Evolutionary conservation across 2,797 vertebrate species (phyloP), one percentile per base, ranked within the genome.

Genomic region (Trematomus bernacchii): DNA sequence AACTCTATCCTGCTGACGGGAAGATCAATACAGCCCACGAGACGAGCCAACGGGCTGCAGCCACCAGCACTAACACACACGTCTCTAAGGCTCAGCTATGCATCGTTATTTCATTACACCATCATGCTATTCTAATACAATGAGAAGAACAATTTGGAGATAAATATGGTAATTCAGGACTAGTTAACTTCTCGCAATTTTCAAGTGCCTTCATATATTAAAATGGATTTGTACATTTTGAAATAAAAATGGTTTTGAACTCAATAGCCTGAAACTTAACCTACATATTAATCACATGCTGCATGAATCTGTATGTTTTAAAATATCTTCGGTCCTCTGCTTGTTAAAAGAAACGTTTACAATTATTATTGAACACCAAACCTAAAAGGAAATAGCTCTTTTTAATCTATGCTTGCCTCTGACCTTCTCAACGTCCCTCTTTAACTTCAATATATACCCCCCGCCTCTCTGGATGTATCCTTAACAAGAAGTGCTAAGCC

Each of bases 21-120:
- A 79, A 91, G 86, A 93, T 92, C 75, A 85, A 92, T 91, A 60
- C 6, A 60, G 40, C 30, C 1, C 67, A 75, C 13, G 19, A 54
- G 67, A 82, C 12, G 37, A 75, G 63, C 77, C 40, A 71, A 74
- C 65, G 68, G 65, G 50, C 80, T 70, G 64, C 69, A 70, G 62
- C 60, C 71, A 53, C 62, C 66, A 66, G 79, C 58, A 44, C 50
- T 73, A 64, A 74, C 62, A 83, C 62, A 63, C 59, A 76, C 60
- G 61, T n/a, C 51, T 54, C 51, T 50, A 30, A 27, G 48, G 62
- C 47, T 50, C 15, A 61, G 54, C 48, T 27, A 21, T 54, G 10
- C 30, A 50, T 27, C 65, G 19, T 42, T 6, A 65, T 65, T 65
- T n/a, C 11, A 61, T 66, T 51, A 43, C 16, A 30, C 16, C 5